Base-by-base conservation (phyloP, 2,113 vertebrate species). In the Chinchilla lanigera region DNA sequence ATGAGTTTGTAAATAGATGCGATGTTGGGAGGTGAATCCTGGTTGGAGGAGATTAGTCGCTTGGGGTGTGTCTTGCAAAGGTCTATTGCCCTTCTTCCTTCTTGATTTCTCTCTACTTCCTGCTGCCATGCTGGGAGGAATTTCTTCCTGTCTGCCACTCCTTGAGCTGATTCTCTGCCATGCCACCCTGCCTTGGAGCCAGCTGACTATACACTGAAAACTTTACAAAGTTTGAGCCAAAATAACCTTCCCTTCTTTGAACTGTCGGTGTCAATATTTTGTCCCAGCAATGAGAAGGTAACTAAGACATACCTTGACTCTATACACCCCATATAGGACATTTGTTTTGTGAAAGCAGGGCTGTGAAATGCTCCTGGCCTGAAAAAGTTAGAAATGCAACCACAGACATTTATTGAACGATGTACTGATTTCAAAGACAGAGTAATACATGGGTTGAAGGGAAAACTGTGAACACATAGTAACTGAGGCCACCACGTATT, bases 351-450 rank as follows among this genome's bases (percentile, higher is more conserved):
- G 56, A 52, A 82, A 69, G 2, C 52, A 52, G 0, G 7, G 10
- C 38, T 84, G 3, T 84, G 47, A 94, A 78, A 78, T 50, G 6
- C 16, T 50, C 52, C 61, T 71, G 52, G 71, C 3, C 33, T 50
- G 1, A 71, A 82, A 75, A 24, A 0, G 14, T 93, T 65, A 87
- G 73, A 63, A 61, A 69, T 38, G 28, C 14, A 71, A 58, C 54
- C 44, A 3, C 10, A 71, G 44, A 41, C 12, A 92, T 82, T 77
- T n/a, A 30, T 35, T 75, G 69, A 14, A 8, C 78, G 58, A 86
- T 41, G 58, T 82, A 19, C 4, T 78, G n/a, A 86, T 86, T 89
- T 89, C 14, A 92, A 52, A 89, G 50, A 28, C 41, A 86, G 24
- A 80, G 28, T 83, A 75, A 35, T 54, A 16, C 0, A 56, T 30